A percentile compares a stretch with the other conserved stretches of the same genome.
Conservation (phyloP, 2,113 vertebrate genomes). For the Nannobrachium achirus region DNA sequence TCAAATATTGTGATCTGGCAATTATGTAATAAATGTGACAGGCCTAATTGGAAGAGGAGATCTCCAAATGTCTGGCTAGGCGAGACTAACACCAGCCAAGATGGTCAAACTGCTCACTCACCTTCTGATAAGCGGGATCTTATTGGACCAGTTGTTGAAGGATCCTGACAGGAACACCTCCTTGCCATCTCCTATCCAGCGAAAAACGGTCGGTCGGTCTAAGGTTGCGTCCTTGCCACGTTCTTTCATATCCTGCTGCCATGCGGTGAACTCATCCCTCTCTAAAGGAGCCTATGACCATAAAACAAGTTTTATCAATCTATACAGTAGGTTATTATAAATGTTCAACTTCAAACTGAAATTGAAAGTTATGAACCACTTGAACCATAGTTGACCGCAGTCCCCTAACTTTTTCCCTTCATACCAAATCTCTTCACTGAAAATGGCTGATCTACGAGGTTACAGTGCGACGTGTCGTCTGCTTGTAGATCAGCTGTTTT, state of each 20-base stretch:
- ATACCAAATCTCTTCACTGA: too few relatives aligned
- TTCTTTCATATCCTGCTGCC: conserved; percentile 93
- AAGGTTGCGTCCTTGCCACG: conserved; percentile 86
- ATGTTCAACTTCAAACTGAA: too few relatives aligned
- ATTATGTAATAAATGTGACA: background rate
- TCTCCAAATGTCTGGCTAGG: background rate
- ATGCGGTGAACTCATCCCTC: conserved; percentile 94
- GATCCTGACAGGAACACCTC: conserved; percentile 95
- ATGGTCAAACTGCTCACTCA: conserved; percentile 43
- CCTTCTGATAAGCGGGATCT: conserved; percentile 95
- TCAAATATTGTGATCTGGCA: too few relatives aligned
- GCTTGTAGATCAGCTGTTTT: too few relatives aligned
- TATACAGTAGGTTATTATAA: too few relatives aligned
- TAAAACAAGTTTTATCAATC: background rate
- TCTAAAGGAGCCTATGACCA: conserved; percentile 83
- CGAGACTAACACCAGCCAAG: background rate
- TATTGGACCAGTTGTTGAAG: conserved; percentile 95
- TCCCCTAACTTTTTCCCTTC: too few relatives aligned
- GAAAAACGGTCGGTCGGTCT: conserved; percentile 94
- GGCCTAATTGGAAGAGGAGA: too few relatives aligned
- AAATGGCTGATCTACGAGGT: too few relatives aligned
- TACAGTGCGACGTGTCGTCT: too few relatives aligned
- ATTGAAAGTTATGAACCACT: too few relatives aligned
- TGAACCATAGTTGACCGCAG: too few relatives aligned
- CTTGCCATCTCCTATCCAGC: conserved; percentile 94